These are phyloP conservation scores for Panzeria rudis DNA, from an alignment of 2,888 invertebrate genomes.

Conservation along the genomic window DNA sequence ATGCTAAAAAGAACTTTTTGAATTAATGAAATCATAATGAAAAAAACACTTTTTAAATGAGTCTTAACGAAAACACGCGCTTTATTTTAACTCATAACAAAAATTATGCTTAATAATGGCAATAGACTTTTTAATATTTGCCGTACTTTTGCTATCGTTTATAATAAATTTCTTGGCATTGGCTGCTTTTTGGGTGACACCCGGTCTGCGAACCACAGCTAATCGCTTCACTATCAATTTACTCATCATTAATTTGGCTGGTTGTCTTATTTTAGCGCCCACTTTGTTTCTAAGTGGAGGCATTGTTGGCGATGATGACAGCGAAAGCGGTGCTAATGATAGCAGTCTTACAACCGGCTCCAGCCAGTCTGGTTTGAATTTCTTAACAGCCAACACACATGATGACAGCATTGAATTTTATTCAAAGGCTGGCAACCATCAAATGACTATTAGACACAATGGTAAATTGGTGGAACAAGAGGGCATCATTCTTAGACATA, in stretches of 20 bases:
- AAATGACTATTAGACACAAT: slow-evolving; percentile 79
- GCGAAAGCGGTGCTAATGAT: slow-evolving; percentile 52
- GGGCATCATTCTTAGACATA: slow-evolving; percentile 77
- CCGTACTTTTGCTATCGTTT: slow-evolving; percentile 83
- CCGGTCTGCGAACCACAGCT: slow-evolving; percentile 83
- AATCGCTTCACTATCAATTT: slow-evolving; percentile 84
- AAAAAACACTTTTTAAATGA: slow-evolving; percentile 25
- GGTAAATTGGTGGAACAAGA: slow-evolving; percentile 80
- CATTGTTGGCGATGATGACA: slow-evolving; percentile 50
- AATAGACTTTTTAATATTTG: slow-evolving; percentile 83
- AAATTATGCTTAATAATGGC: slow-evolving; percentile 79
- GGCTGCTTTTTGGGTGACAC: slow-evolving; percentile 84
- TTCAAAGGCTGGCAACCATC: slow-evolving; percentile 80
- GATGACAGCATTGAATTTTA: slow-evolving; percentile 80
- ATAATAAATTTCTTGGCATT: slow-evolving; percentile 83
- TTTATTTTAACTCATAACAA: slow-evolving; percentile 23
- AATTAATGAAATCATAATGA: slow-evolving; percentile 13
- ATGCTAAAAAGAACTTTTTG: not conserved
- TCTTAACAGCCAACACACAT: slow-evolving; percentile 60
- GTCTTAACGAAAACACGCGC: slow-evolving; percentile 16
- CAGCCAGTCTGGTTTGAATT: slow-evolving; percentile 62
- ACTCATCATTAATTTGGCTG: slow-evolving; percentile 82
- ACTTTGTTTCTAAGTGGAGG: slow-evolving; percentile 80
- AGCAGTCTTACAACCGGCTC: slow-evolving; percentile 61
- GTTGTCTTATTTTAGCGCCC: slow-evolving; percentile 82